Evolutionary conservation across 2,888 invertebrate species (phyloP).

Genomic region (Eupithecia insigniata): DNA sequence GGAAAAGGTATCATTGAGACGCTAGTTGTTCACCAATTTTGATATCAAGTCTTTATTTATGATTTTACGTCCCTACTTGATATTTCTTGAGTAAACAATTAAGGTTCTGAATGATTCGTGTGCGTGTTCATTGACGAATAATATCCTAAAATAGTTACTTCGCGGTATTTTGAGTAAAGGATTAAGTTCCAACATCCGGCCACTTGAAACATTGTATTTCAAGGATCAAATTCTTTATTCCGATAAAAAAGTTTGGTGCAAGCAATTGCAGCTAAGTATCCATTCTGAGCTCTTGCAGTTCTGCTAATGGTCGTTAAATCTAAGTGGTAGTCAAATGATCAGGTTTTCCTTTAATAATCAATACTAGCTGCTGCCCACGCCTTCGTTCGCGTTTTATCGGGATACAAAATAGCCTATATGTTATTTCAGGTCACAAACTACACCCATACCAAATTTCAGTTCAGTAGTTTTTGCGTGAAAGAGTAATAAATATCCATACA

Average conservation of each 20-base stretch:
- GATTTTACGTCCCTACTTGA: background rate
- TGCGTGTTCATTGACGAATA: constrained; percentile 58
- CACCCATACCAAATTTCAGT: too few species aligned
- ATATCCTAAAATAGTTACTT: constrained; percentile 66
- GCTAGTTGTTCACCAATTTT: background rate
- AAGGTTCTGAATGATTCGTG: constrained; percentile 2
- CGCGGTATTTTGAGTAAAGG: constrained; percentile 43
- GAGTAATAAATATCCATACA: too few species aligned
- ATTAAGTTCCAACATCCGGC: constrained; percentile 17
- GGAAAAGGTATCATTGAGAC: too few species aligned
- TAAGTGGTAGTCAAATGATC: too few species aligned
- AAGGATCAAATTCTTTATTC: background rate
- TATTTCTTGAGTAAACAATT: background rate
- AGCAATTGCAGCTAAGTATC: background rate
- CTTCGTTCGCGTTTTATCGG: too few species aligned
- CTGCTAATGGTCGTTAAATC: too few species aligned
- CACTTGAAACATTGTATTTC: constrained; percentile 23
- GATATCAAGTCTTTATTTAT: background rate
- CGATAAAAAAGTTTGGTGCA: background rate
- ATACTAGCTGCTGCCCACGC: too few species aligned
- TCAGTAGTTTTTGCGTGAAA: too few species aligned
- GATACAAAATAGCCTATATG: too few species aligned
- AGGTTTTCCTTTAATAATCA: too few species aligned
- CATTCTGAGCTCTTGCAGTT: background rate
- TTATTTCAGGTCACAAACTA: too few species aligned